Evolutionary conservation across 2,888 invertebrate species (phyloP), one percentile per base, ranked within the genome.

Genomic region (Parasteatoda lunata): DNA sequence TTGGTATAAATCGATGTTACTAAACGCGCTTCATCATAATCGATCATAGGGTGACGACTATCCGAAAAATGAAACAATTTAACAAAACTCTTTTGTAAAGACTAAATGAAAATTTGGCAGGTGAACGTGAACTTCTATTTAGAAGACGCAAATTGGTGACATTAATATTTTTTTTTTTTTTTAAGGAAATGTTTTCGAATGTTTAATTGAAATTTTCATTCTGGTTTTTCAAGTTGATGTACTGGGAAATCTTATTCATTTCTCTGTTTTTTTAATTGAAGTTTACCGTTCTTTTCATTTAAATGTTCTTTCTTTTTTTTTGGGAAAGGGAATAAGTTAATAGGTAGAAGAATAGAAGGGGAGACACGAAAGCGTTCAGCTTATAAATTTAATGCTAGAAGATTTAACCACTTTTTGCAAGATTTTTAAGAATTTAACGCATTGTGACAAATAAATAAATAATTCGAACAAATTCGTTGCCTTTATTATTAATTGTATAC

Each of bases 1-100:
- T 59, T 9, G 9, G 59, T 13, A 13, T 13, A n/a, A n/a, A 59
- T 13, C n/a, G 11, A 59, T 80, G 15, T n/a, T 66, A 72, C 65
- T 64, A 64, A n/a, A 45, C 68, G 52, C 73, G 66, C 72, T 81
- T 75, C 75, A 81, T 81, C 81, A 81, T 81, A 59, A 81, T 81
- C 81, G 75, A 81, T 81, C 81, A 81, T 68, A 59, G 75, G n/a
- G 73, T 81, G 66, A 75, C 81, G 66, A 80, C 59, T 59, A 59
- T 59, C n/a, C 11, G n/a, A 59, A 59, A 59, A 59, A n/a, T 59
- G 59, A 59, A 59, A 59, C 59, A 59, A 59, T 59, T 59, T 59
- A 59, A 13, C 59, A 9, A 7, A 59, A n/a, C 11, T 59, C 9
- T 59, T 59, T 8, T n/a, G n/a, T 9, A 0, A 59, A 13, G 59